These are phyloP conservation scores for Aspidapion aeneum DNA, from an alignment of 2,888 invertebrate genomes.

Conservation along the genomic window DNA sequence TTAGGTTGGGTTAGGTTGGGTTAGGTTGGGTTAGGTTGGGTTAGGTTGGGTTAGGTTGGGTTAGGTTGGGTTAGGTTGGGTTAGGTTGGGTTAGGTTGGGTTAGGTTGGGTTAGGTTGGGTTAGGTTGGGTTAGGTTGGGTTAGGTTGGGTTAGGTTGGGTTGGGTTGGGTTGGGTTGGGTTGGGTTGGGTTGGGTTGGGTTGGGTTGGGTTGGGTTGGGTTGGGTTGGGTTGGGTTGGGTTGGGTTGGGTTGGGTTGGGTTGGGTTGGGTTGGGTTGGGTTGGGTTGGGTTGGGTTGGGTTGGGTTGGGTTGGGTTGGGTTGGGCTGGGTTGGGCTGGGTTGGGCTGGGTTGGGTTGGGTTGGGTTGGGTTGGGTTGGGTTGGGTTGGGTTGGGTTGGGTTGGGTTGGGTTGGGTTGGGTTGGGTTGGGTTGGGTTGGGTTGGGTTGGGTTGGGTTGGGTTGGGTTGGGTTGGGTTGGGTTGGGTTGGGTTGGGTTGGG, in stretches of 20 bases:
- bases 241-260: slow-evolving; percentile 15
- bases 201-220: slow-evolving; percentile 14
- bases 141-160: slow-evolving; percentile 13
- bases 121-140: slow-evolving; percentile 13
- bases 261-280: slow-evolving; percentile 13
- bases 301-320: slow-evolving; percentile 17
- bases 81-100: slow-evolving; percentile 14
- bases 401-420: slow-evolving; percentile 23
- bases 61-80: too few relatives aligned
- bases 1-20: too few relatives aligned
- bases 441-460: slow-evolving; percentile 21
- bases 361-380: slow-evolving; percentile 22
- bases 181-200: slow-evolving; percentile 6
- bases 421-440: slow-evolving; percentile 24
- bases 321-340: slow-evolving; percentile 13
- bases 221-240: slow-evolving; percentile 13
- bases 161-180: slow-evolving; percentile 14
- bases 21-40: too few relatives aligned
- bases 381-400: slow-evolving; percentile 24
- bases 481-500: background rate
- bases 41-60: too few relatives aligned
- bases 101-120: slow-evolving; percentile 13
- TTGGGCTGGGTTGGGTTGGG: slow-evolving; percentile 17
- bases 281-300: slow-evolving; percentile 22
- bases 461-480: too few relatives aligned